These are phyloP conservation scores for Promerops cafer DNA, from an alignment of 2,113 vertebrate genomes.

Conservation along the genomic window DNA sequence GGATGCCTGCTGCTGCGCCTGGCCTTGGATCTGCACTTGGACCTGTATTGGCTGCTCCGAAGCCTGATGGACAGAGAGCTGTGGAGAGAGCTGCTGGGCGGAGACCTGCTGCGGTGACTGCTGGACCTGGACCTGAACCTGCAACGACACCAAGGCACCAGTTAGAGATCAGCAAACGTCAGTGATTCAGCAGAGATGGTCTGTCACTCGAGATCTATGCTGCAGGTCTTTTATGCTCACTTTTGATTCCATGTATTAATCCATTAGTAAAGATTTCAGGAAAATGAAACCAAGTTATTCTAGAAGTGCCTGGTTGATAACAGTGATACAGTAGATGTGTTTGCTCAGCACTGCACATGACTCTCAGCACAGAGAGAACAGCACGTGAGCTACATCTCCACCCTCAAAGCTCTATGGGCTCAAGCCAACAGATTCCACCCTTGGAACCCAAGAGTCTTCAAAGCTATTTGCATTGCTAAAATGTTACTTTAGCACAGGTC, in stretches of 20 bases:
- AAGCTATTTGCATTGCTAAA: background rate
- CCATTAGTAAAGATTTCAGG: background rate
- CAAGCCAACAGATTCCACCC: background rate
- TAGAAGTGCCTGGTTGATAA: background rate
- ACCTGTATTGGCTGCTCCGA: conserved; percentile 93
- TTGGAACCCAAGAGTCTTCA: background rate
- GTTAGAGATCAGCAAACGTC: background rate
- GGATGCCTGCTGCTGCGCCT: conserved; percentile 80
- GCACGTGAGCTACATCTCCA: background rate
- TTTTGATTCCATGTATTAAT: background rate
- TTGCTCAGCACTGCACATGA: background rate
- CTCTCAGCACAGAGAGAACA: background rate
- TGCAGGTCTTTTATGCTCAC: background rate
- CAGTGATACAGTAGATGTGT: background rate
- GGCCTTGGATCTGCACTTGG: conserved; percentile 95
- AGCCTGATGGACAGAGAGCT: conserved; percentile 87
- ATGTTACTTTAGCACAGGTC: background rate
- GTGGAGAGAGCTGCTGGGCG: conserved; percentile 88
- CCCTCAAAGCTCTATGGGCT: background rate
- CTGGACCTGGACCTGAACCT: conserved; percentile 84
- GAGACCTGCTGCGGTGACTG: conserved; percentile 80
- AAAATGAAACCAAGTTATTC: background rate
- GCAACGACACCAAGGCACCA: conserved; percentile 18
- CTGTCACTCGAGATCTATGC: background rate
- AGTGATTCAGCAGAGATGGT: background rate